A percentile compares a stretch with the other conserved stretches of the same genome.
Evolutionary conservation across 1,140 invertebrate species (phyloP).

Genomic region (Propsilocerus akamusi): DNA sequence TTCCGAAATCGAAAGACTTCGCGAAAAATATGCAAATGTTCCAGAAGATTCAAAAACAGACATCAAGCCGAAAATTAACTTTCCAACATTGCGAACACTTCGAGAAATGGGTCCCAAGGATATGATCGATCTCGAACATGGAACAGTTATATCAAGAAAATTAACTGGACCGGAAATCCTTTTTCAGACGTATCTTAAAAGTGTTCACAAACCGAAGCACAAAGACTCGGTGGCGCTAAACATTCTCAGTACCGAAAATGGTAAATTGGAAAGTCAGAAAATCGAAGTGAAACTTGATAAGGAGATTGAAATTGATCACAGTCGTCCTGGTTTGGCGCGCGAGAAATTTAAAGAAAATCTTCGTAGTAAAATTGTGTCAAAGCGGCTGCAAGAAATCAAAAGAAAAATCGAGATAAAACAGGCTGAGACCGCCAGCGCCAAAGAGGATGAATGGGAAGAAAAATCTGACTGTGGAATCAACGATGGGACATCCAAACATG

Average conservation of each 20-base stretch:
- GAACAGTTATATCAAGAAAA: background rate
- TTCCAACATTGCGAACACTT: too few species aligned
- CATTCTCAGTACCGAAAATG: background rate
- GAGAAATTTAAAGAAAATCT: slow-evolving; percentile 1
- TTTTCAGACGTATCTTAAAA: background rate
- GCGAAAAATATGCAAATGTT: too few species aligned
- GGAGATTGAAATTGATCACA: background rate
- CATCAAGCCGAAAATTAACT: too few species aligned
- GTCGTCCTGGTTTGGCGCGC: background rate
- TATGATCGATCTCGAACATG: background rate
- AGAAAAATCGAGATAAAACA: background rate
- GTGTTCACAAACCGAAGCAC: background rate
- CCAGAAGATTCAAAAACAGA: too few species aligned
- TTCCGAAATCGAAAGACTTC: too few species aligned
- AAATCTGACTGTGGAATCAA: background rate
- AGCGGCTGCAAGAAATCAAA: background rate
- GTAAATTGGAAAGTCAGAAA: background rate
- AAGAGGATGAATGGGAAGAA: background rate
- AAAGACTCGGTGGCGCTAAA: background rate
- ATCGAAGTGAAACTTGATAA: background rate
- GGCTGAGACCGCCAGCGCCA: background rate
- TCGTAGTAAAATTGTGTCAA: background rate
- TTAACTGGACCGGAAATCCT: background rate
- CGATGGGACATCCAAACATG: background rate
- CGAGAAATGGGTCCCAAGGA: too few species aligned